Percentiles rank a stretch among this genome's conserved stretches.
Evolutionary conservation across 1,140 invertebrate species (phyloP).

Genomic region (Cyrtorhinus lividipennis): DNA sequence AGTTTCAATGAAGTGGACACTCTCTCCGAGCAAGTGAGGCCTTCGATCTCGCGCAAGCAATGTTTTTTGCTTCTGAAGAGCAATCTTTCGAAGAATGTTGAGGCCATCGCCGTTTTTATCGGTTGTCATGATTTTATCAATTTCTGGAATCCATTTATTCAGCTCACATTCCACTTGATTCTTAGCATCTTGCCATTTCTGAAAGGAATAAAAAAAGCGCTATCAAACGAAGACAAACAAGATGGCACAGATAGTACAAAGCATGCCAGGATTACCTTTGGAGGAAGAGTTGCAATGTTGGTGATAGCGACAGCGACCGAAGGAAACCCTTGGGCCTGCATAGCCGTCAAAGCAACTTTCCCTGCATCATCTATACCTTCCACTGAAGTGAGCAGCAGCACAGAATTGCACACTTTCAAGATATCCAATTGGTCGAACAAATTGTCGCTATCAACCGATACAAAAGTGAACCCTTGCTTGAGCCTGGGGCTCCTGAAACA

Average conservation of each 20-base stretch:
- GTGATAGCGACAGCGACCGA: slow-evolving; percentile 60
- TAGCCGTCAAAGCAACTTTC: slow-evolving; percentile 51
- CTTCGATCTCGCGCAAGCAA: slow-evolving; percentile 60
- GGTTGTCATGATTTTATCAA: slow-evolving; percentile 61
- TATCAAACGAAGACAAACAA: neutral
- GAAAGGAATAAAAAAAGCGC: neutral
- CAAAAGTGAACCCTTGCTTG: slow-evolving; percentile 70
- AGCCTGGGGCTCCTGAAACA: slow-evolving; percentile 61
- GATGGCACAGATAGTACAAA: neutral
- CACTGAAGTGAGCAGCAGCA: slow-evolving; percentile 57
- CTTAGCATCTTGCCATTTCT: slow-evolving; percentile 58
- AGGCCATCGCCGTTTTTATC: slow-evolving; percentile 62
- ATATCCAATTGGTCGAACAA: slow-evolving; percentile 63
- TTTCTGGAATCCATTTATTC: slow-evolving; percentile 59
- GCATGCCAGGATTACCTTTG: slow-evolving; percentile 31
- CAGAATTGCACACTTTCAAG: slow-evolving; percentile 68
- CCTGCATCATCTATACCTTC: slow-evolving; percentile 57
- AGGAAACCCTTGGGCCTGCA: slow-evolving; percentile 70
- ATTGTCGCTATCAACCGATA: slow-evolving; percentile 52
- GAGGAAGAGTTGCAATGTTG: slow-evolving; percentile 53
- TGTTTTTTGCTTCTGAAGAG: slow-evolving; percentile 60
- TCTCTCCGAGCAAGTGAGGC: slow-evolving; percentile 66
- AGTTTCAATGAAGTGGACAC: slow-evolving; percentile 49
- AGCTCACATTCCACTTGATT: slow-evolving; percentile 58
- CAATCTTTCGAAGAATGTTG: slow-evolving; percentile 62